Base-by-base conservation (phyloP, 2,888 invertebrate genomes). In the Megastigmus dorsalis region DNA sequence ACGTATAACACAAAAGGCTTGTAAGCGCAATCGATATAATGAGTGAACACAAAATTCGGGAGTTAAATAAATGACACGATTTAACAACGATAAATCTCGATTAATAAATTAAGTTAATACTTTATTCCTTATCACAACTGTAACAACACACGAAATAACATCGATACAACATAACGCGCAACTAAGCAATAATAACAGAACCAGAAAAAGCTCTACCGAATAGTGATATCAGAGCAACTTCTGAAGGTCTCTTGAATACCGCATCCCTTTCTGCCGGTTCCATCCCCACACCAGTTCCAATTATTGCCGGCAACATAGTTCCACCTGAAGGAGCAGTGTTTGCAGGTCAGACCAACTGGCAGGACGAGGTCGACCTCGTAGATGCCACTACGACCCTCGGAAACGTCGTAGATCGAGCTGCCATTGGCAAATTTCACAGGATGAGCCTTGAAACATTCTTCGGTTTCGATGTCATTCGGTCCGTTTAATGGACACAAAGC, bases 231-330 rank as follows among this genome's bases (percentile, higher is more conserved):
- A 7, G 90, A 88, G 79, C 91, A 91, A 48, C 88, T 88, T 75
- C 89, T 87, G 81, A 90, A 91, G 6, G 85, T 88, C 79, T 91
- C 90, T 78, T 90, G 90, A 0, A 85, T 79, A 1, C 90, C 90
- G 78, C 90, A 91, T 15, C 90, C 90, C 9, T 87, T 0, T 2
- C 79, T 82, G 2, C 82, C 82, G 0, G 66, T 78, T 0, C 88
- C 63, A 9, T 63, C 76, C 1, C n/a, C 10, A 13, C 90, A 91
- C 0, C 57, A 41, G 1, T 90, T 90, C 90, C 90, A 90, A 60
- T 86, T 88, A 78, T 90, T 91, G 85, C 90, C 91, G 23, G 88
- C 84, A 5, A 82, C 82, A 78, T 90, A 92, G 33, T 89, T 88
- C 91, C 91, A 92, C 69, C 90, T 89, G 3, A 92, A 79, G 0